Evolutionary conservation across 2,113 vertebrate genomes (phyloP).

Genomic region (Rhinolophus sinicus): DNA sequence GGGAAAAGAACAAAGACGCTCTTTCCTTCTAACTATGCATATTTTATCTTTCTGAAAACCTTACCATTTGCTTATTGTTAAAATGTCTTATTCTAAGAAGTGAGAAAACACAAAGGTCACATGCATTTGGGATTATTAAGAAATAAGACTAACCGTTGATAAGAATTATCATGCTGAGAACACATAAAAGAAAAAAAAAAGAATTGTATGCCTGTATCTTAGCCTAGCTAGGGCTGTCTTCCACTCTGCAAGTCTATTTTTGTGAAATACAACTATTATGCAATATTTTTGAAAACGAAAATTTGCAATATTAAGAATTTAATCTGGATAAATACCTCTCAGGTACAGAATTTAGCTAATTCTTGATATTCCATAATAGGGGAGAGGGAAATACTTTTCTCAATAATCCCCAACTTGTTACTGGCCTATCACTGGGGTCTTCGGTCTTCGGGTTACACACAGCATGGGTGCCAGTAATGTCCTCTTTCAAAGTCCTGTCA

Average conservation of each 20-base stretch:
- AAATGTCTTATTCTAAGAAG: constrained; percentile 40
- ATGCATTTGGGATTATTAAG: background rate
- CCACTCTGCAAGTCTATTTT: background rate
- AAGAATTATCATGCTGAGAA: background rate
- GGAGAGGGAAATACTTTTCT: background rate
- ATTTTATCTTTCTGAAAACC: constrained; percentile 32
- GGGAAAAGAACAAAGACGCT: background rate
- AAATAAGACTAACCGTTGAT: background rate
- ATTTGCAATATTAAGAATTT: background rate
- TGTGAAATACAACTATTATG: background rate
- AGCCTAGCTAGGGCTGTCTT: background rate
- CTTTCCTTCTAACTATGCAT: background rate
- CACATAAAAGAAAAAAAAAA: background rate
- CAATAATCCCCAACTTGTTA: background rate
- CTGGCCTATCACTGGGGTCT: background rate
- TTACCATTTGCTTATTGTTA: constrained; percentile 38
- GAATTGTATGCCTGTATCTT: background rate
- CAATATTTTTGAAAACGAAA: constrained; percentile 34
- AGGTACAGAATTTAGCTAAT: background rate
- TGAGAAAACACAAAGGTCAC: background rate
- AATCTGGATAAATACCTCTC: background rate
- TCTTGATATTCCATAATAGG: background rate
- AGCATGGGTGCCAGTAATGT: background rate
- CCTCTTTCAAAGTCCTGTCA: background rate
- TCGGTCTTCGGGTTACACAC: background rate